Base-by-base conservation (phyloP, 2,888 invertebrate species). In the Steromphala cineraria region DNA sequence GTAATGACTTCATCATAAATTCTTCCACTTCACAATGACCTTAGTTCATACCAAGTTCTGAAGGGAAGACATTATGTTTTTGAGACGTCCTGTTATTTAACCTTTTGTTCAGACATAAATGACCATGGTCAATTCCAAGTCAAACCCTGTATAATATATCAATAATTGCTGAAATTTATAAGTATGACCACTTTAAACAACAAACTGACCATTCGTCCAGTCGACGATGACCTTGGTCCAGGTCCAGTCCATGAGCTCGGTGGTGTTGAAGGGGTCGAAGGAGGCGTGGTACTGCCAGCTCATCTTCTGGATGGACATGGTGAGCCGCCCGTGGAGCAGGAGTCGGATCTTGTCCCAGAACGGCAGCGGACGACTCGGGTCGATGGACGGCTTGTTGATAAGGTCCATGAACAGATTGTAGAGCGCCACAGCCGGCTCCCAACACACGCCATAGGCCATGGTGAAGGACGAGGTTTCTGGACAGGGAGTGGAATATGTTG, bases 331-430 rank as follows among this genome's bases (percentile, higher is more conserved):
- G 93, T 99, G 99, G 90, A 98, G 95, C 53, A 98, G 94, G 8
- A 99, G 94, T 0, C 99, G 95, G 93, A 97, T 96, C 94, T 98
- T 99, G 94, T 99, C 99, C 99, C 99, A 99, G 94, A 98, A 99
- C 0, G 99, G 96, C 71, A 99, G 94, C 0, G 98, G 97, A 0
- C 97, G 96, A 79, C 98, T 98, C 0, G 99, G 99, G 85, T 93
- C 93, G 24, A 91, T 86, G 0, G 98, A 98, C 0, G 94, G 94
- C 74, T 93, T 92, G 86, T 94, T 94, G 84, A 95, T 93, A 19
- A 93, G 88, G 85, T 98, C 98, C 93, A 98, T 97, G 84, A 96
- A 96, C 94, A 97, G 94, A 92, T 97, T 97, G 94, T 97, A 97
- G 91, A 98, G 97, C 0, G 98, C 97, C 80, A 98, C 96, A 19